These are phyloP conservation scores for Liposcelis brunnea DNA, from an alignment of 2,888 invertebrate species.

Conservation along the genomic window DNA sequence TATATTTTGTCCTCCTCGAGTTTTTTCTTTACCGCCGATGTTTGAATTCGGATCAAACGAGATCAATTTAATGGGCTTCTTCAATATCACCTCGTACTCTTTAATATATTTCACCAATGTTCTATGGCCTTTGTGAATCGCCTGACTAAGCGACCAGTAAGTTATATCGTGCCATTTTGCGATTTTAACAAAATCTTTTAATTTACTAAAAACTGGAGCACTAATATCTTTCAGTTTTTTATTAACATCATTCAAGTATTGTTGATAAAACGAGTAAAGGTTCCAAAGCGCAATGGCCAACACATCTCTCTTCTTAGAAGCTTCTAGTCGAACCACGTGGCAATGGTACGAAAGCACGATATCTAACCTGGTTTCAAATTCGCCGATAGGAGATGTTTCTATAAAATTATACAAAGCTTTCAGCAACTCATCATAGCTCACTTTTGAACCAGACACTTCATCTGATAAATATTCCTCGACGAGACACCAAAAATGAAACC, in stretches of 20 bases:
- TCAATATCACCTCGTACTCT: conserved; percentile 55
- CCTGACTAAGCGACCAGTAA: conserved; percentile 82
- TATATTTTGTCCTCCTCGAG: no score
- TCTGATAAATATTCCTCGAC: conserved; percentile 38
- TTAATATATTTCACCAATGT: conserved; percentile 73
- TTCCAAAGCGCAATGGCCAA: conserved; percentile 61
- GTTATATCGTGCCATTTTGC: conserved; percentile 88
- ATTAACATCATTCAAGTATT: conserved; percentile 50
- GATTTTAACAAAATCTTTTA: conserved; percentile 88
- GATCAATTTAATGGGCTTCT: conserved; percentile 28
- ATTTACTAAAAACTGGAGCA: conserved; percentile 73
- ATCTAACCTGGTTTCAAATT: conserved; percentile 61
- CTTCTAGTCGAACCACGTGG: conserved; percentile 31
- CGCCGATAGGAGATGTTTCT: conserved; percentile 64
- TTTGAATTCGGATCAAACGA: no score
- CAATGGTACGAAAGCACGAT: conserved; percentile 68
- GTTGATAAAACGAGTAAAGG: conserved; percentile 63
- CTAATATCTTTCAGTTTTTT: conserved; percentile 47
- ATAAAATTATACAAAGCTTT: conserved; percentile 61
- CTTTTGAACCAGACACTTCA: conserved; percentile 17
- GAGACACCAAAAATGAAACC: conserved; percentile 72
- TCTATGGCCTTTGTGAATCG: conserved; percentile 74
- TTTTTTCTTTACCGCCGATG: no score
- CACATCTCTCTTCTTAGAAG: conserved; percentile 23
- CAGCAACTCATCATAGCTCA: conserved; percentile 28